Percentiles rank a stretch among this genome's conserved stretches.
These are phyloP conservation scores for Sceliomorpha sp. DNA, from an alignment of 2,888 invertebrate genomes.

Conservation along the genomic window DNA sequence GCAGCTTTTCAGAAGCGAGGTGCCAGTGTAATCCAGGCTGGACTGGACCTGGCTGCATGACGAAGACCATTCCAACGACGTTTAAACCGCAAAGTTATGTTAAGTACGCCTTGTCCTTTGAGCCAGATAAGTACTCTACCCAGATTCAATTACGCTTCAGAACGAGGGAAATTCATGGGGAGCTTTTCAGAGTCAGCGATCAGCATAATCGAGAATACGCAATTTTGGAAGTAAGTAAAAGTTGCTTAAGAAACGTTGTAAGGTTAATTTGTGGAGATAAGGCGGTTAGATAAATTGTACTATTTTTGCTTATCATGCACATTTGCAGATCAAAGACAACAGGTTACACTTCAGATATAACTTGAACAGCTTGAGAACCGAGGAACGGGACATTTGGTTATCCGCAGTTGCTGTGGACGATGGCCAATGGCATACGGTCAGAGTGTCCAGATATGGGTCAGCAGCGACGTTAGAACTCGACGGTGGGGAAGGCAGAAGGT, in stretches of 20 bases:
- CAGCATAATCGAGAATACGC: slow-evolving; percentile 97
- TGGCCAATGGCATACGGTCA: slow-evolving; percentile 98
- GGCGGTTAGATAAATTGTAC: neutral
- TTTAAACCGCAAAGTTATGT: slow-evolving; percentile 97
- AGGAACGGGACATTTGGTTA: slow-evolving; percentile 94
- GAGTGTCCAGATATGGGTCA: slow-evolving; percentile 94
- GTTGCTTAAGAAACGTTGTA: too few species aligned
- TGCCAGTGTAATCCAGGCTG: slow-evolving; percentile 98
- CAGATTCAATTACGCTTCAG: slow-evolving; percentile 96
- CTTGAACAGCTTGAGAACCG: slow-evolving; percentile 93
- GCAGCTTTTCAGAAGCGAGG: slow-evolving; percentile 91
- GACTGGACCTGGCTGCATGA: slow-evolving; percentile 93
- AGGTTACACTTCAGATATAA: slow-evolving; percentile 95
- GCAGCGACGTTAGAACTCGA: slow-evolving; percentile 96
- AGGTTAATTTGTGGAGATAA: too few species aligned
- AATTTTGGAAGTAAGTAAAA: slow-evolving; percentile 88
- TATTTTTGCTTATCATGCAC: slow-evolving; percentile 64
- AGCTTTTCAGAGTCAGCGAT: slow-evolving; percentile 95
- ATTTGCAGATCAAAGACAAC: slow-evolving; percentile 89
- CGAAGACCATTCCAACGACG: slow-evolving; percentile 93
- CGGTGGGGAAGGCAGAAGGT: slow-evolving; percentile 95
- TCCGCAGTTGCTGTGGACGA: slow-evolving; percentile 95
- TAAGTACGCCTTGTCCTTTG: slow-evolving; percentile 97
- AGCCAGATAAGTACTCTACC: slow-evolving; percentile 94
- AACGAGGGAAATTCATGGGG: slow-evolving; percentile 95